Evolutionary conservation across 2,113 vertebrate species (phyloP).

Genomic region (Corvus cornix): DNA sequence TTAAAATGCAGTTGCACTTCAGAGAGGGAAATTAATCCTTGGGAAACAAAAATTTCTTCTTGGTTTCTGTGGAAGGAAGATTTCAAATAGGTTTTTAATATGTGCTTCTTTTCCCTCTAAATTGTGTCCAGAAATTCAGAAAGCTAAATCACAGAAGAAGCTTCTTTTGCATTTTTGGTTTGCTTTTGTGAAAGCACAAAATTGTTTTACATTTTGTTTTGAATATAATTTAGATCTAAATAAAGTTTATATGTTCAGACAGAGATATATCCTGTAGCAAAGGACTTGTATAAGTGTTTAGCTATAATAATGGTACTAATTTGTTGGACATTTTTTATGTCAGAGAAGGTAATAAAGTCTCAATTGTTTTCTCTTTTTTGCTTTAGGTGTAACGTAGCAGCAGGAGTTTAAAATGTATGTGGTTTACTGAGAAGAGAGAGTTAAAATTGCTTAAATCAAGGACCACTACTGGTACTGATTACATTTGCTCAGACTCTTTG

Average conservation of each 20-base stretch:
- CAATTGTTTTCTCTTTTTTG: neutral
- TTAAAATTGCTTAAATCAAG: neutral
- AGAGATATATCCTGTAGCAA: neutral
- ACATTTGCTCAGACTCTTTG: neutral
- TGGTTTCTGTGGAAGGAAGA: neutral
- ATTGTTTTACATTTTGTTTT: neutral
- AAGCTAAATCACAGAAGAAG: neutral
- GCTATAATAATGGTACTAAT: neutral
- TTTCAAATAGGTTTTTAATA: neutral
- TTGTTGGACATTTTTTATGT: neutral
- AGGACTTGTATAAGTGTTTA: neutral
- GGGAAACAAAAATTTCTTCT: neutral
- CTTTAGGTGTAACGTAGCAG: neutral
- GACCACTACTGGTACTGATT: neutral
- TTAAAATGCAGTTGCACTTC: neutral
- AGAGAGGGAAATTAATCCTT: neutral
- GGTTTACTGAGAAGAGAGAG: neutral
- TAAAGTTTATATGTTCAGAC: neutral
- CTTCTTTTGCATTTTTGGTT: neutral
- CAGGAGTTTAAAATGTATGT: neutral
- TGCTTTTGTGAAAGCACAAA: constrained; percentile 1
- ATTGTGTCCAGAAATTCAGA: neutral
- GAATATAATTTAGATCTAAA: neutral
- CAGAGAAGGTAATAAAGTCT: neutral
- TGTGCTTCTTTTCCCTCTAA: neutral